Evolutionary conservation across 2,797 vertebrate species (phyloP).

Genomic region (Halcyon smyrnensis): DNA sequence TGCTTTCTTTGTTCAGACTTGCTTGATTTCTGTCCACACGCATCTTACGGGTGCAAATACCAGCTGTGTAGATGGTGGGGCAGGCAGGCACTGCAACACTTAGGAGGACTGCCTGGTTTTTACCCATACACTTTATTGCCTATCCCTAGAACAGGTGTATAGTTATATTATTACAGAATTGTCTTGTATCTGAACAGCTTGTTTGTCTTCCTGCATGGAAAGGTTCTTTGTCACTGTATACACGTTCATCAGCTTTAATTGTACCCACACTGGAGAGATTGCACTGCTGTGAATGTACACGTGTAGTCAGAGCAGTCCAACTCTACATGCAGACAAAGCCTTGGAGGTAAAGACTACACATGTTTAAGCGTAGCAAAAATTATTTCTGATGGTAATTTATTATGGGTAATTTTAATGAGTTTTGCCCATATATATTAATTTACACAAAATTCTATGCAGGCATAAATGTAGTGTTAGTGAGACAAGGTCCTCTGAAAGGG

Average conservation of each 20-base stretch:
- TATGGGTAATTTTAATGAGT: neutral
- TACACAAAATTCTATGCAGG: neutral
- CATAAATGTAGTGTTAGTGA: neutral
- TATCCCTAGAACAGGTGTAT: neutral
- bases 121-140: neutral
- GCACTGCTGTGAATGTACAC: neutral
- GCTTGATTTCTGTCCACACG: neutral
- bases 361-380: neutral
- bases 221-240: neutral
- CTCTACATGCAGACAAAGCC: neutral
- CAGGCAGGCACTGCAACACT: neutral
- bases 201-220: neutral
- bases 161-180: neutral
- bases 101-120: neutral
- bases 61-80: neutral
- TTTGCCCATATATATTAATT: neutral
- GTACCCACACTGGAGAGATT: neutral
- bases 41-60: neutral
- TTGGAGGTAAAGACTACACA: neutral
- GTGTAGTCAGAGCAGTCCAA: neutral
- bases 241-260: neutral
- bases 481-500: neutral
- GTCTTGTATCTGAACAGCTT: neutral
- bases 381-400: neutral
- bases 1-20: neutral